Base-by-base conservation (phyloP, 2,888 invertebrate species). In the Melieria crassipennis region DNA sequence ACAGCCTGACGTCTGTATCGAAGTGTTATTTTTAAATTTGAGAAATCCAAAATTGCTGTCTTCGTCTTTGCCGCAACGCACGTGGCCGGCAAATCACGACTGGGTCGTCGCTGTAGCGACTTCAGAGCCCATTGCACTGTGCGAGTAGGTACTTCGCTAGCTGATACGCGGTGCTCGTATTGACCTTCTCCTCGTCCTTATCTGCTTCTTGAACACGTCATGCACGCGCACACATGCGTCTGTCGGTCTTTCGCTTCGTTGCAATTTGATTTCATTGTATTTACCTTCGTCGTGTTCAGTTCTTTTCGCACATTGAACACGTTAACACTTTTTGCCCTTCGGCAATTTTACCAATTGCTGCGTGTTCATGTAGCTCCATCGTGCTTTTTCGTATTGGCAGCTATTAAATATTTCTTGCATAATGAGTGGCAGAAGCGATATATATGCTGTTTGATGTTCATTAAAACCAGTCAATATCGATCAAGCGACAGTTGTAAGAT, bases 161-260 rank as follows among this genome's bases (percentile, higher is more conserved):
- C 30, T 30, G 2, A 30, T 30, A 30, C 30, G 30, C 30, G 30
- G 30, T 30, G 30, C 30, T 30, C 30, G 30, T 30, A 30, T 30
- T 30, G 30, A 30, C 30, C 30, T 30, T 30, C 30, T 16, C 67
- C 67, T 67, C 61, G 16, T 45, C 43, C 67, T 67, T 67, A 67
- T 67, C 67, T 67, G 60, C 57, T 67, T 66, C 57, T 48, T 60
- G 60, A 61, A 52, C 52, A 61, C 67, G 67, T 67, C 67, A 67
- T 46, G 52, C 60, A 30, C 30, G 30, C 30, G 30, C 30, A 30
- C 30, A 30, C 30, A 30, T 30, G 30, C 30, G 30, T 16, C 42
- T 9, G 16, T 65, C 48, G 30, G 16, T 42, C 48, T 55, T 47
- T 57, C 13, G 66, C 47, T 66, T 66, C 57, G 47, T 66, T 66